Percentiles rank a stretch among this genome's conserved stretches.
Evolutionary conservation across 1,140 invertebrate species (phyloP).

Genomic region (Drosophila micromelanica): DNA sequence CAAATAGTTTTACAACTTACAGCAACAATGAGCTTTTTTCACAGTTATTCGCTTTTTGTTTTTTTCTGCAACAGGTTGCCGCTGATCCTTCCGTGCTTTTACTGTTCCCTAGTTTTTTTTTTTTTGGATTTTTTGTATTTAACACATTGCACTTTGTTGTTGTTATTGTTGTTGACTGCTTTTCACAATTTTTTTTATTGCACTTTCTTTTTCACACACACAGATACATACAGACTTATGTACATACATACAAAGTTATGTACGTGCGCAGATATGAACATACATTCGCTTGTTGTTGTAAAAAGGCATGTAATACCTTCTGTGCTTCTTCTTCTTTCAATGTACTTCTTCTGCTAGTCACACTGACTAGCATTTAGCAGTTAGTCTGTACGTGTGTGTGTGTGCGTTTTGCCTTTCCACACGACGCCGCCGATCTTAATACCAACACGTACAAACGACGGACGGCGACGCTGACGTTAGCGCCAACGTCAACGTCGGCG

Average conservation of each 20-base stretch:
- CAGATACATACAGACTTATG: not conserved
- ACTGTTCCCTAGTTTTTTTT: constrained; percentile 38
- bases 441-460: constrained; percentile 54
- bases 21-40: constrained; percentile 51
- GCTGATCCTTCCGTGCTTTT: constrained; percentile 29
- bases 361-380: constrained; percentile 52
- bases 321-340: constrained; percentile 9
- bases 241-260: not conserved
- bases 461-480: constrained; percentile 38
- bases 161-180: constrained; percentile 44
- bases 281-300: constrained; percentile 3
- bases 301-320: constrained; percentile 31
- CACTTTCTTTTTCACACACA: constrained; percentile 68
- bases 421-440: constrained; percentile 61
- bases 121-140: constrained; percentile 31
- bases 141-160: constrained; percentile 73
- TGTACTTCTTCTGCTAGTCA: constrained; percentile 45
- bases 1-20: constrained; percentile 47
- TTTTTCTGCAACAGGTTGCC: constrained; percentile 45
- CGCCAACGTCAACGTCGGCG: constrained; percentile 46
- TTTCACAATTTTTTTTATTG: constrained; percentile 65
- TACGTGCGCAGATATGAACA: not conserved
- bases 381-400: constrained; percentile 29
- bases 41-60: constrained; percentile 42
- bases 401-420: constrained; percentile 40